These are phyloP conservation scores for Atherix ibis DNA, from an alignment of 2,888 invertebrate genomes.

Conservation along the genomic window DNA sequence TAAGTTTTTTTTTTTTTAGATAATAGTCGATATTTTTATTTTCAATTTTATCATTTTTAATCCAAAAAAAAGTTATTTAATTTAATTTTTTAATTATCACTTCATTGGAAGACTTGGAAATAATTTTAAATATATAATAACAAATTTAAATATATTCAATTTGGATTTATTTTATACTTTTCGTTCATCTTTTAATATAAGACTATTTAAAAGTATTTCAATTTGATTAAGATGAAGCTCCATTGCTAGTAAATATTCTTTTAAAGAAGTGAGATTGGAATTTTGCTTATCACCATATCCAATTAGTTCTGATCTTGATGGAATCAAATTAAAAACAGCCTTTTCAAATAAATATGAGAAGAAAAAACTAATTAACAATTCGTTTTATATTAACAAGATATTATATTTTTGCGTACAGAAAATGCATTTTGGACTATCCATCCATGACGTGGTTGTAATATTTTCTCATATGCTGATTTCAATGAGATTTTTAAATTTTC, in stretches of 20 bases:
- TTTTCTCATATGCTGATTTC: constrained; percentile 49
- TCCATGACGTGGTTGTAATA: constrained; percentile 56
- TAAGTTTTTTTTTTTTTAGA: too few relatives aligned
- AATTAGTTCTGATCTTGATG: constrained; percentile 41
- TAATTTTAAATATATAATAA: too few relatives aligned
- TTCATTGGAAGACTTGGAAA: too few relatives aligned
- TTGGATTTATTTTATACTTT: too few relatives aligned
- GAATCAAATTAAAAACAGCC: constrained; percentile 48
- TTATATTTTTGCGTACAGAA: constrained; percentile 40
- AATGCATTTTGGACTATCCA: constrained; percentile 63
- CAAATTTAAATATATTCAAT: too few relatives aligned
- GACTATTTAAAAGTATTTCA: constrained; percentile 39
- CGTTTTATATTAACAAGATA: neutral
- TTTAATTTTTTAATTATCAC: too few relatives aligned
- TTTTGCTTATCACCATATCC: constrained; percentile 31
- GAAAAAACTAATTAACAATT: neutral
- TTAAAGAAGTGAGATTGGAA: constrained; percentile 31
- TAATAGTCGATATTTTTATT: too few relatives aligned
- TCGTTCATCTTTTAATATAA: constrained; percentile 36
- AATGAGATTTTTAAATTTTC: constrained; percentile 47
- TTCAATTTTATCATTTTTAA: too few relatives aligned
- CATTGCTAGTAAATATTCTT: constrained; percentile 38
- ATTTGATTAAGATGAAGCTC: constrained; percentile 42
- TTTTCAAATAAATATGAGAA: constrained; percentile 30
- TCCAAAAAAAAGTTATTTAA: too few relatives aligned